Conservation (phyloP, 2,888 invertebrate genomes). For the Ditula angustiorana region DNA sequence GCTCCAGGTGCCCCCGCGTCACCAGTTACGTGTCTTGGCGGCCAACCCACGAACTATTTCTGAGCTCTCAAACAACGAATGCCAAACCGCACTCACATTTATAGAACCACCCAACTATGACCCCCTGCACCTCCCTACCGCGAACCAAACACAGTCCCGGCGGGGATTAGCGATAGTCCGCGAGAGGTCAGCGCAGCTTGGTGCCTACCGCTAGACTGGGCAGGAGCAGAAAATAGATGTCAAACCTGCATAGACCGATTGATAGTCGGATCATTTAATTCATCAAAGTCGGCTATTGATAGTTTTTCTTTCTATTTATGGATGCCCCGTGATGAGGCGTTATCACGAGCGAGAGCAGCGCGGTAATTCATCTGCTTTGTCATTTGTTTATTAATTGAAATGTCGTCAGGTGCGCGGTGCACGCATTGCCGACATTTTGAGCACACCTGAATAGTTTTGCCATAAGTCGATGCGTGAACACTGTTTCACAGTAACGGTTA, state of each 20-base stretch:
- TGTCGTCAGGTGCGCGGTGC: neutral
- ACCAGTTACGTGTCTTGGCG: constrained; percentile 68
- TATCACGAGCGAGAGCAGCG: neutral
- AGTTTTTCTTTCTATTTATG: constrained; percentile 37
- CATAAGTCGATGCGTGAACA: no score
- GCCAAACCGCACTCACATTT: constrained; percentile 58
- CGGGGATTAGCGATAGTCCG: constrained; percentile 5
- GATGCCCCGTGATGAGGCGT: constrained; percentile 21
- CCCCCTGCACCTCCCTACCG: constrained; percentile 38
- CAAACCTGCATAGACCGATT: constrained; percentile 39
- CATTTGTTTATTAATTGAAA: neutral
- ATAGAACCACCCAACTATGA: constrained; percentile 47
- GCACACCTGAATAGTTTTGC: no score
- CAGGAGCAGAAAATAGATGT: constrained; percentile 42
- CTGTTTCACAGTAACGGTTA: no score
- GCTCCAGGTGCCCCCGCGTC: constrained; percentile 42
- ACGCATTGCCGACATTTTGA: no score
- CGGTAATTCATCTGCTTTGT: neutral
- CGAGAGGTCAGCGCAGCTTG: constrained; percentile 40
- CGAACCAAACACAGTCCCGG: constrained; percentile 1
- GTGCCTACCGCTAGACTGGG: constrained; percentile 35
- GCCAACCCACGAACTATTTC: constrained; percentile 67
- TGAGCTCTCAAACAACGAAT: constrained; percentile 67
- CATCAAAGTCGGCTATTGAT: constrained; percentile 44
- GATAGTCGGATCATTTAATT: constrained; percentile 45